A percentile compares a stretch with the other conserved stretches of the same genome.
phyloP scores from a whole-genome alignment of 2,113 vertebrate species.

The Mola mola region DNA sequence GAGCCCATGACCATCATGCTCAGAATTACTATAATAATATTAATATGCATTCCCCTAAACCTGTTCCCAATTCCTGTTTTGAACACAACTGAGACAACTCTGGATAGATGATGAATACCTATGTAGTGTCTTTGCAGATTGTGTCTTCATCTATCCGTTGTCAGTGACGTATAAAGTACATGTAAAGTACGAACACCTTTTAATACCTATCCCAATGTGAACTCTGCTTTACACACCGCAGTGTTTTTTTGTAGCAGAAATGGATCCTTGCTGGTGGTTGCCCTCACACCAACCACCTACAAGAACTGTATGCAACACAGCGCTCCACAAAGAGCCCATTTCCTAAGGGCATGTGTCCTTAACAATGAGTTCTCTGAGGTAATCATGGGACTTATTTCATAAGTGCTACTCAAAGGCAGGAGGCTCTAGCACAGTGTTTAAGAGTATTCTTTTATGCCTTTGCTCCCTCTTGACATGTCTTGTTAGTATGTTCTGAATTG shows the following conservation, averaged over 20 bases:
- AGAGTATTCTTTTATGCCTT: constrained; percentile 26
- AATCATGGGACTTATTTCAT: constrained; percentile 24
- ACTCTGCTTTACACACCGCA: no score
- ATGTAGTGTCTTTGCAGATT: no score
- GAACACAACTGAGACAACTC: no score
- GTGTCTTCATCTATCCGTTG: no score
- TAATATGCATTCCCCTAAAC: no score
- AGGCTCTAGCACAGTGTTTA: constrained; percentile 18
- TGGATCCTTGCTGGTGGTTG: constrained; percentile 12
- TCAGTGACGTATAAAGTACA: no score
- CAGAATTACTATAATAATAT: no score
- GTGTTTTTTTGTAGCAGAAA: constrained; percentile 18
- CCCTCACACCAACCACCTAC: constrained; percentile 32
- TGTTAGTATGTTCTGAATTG: constrained; percentile 16
- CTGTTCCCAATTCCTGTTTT: no score
- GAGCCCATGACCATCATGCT: no score
- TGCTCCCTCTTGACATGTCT: constrained; percentile 29
- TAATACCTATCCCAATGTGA: no score
- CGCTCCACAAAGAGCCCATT: constrained; percentile 39
- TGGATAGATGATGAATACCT: no score
- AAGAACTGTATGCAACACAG: constrained; percentile 26
- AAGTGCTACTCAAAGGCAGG: constrained; percentile 26
- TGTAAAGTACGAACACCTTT: no score
- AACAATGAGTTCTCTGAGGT: constrained; percentile 20
- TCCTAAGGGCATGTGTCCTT: constrained; percentile 22